phyloP scores from a whole-genome alignment of 2,888 invertebrate species.

The Dusona sp. region DNA sequence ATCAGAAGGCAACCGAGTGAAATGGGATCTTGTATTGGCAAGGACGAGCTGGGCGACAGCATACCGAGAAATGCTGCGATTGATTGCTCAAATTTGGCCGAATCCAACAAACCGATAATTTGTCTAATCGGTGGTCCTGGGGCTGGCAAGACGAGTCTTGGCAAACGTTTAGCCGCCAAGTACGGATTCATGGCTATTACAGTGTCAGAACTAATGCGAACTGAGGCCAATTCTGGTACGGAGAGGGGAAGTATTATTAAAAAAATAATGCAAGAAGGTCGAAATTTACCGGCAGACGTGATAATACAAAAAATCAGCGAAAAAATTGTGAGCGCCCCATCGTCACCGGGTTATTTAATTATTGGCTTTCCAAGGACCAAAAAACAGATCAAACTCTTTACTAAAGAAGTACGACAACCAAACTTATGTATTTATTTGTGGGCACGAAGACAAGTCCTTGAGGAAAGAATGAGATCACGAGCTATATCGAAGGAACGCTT shows the following conservation, averaged over 20 bases:
- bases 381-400: conserved; percentile 73
- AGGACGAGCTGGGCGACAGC: conserved; percentile 52
- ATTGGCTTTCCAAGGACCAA: conserved; percentile 74
- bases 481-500: conserved; percentile 65
- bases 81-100: conserved; percentile 44
- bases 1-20: background rate
- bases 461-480: conserved; percentile 65
- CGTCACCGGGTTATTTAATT: conserved; percentile 72
- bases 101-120: conserved; percentile 69
- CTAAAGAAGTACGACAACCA: conserved; percentile 69
- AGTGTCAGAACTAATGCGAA: conserved; percentile 70
- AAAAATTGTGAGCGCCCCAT: conserved; percentile 70
- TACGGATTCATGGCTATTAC: conserved; percentile 71
- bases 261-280: conserved; percentile 71
- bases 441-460: conserved; percentile 71
- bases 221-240: conserved; percentile 65
- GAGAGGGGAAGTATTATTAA: conserved; percentile 67
- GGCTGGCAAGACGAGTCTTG: conserved; percentile 70
- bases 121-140: conserved; percentile 75
- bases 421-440: conserved; percentile 73
- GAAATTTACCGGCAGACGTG: conserved; percentile 71
- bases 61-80: conserved; percentile 65
- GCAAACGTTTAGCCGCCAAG: conserved; percentile 69
- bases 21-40: conserved; percentile 62
- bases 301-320: conserved; percentile 70